Percentiles rank a stretch among this genome's conserved stretches.
These are phyloP conservation scores for Aplocera efformata DNA, from an alignment of 2,888 invertebrate genomes.

Conservation along the genomic window DNA sequence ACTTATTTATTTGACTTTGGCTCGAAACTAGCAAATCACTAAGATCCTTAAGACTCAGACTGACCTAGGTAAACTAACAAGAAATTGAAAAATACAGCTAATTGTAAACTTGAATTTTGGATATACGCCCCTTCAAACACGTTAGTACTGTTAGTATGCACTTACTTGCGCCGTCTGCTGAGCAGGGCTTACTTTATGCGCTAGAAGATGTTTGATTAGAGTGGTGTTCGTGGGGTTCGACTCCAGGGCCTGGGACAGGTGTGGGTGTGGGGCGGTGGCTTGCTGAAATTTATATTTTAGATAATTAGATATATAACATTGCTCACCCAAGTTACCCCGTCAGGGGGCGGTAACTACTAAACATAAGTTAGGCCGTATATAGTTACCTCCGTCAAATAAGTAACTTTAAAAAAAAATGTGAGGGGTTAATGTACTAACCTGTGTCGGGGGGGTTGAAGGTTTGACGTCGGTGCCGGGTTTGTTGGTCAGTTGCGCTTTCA, in stretches of 20 bases:
- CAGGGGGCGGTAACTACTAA: no score
- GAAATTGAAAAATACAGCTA: no score
- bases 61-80: no score
- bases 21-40: no score
- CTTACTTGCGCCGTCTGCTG: conserved; percentile 75
- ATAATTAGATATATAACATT: no score
- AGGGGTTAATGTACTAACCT: conserved; percentile 37
- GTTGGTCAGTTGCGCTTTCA: conserved; percentile 90
- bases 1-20: no score
- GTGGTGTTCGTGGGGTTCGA: conserved; percentile 83
- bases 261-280: conserved; percentile 40
- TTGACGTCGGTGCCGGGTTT: conserved; percentile 61
- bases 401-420: background rate
- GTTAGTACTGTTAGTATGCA: conserved; percentile 74
- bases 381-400: no score
- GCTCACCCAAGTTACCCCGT: no score
- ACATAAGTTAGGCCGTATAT: no score
- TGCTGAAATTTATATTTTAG: conserved; percentile 22
- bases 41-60: no score
- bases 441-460: conserved; percentile 44
- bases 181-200: conserved; percentile 91
- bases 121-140: conserved; percentile 15
- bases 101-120: no score
- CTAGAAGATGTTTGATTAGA: conserved; percentile 95
- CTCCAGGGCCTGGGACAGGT: conserved; percentile 57